Evolutionary conservation across 2,113 vertebrate genomes (phyloP).

Genomic region (Butorides virescens): DNA sequence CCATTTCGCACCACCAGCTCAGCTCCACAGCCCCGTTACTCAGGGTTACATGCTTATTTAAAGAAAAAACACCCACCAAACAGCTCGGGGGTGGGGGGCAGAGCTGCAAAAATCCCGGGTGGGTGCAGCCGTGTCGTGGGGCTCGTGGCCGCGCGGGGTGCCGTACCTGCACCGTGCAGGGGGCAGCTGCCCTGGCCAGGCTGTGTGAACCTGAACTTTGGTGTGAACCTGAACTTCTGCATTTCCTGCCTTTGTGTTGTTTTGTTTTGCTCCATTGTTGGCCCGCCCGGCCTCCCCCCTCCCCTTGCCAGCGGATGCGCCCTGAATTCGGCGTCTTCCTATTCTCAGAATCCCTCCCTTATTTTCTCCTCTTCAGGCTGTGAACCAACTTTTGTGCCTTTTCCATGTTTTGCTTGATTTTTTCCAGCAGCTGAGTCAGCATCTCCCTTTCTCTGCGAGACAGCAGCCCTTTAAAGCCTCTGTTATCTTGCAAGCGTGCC

Average conservation of each 20-base stretch:
- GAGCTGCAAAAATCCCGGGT: fast-evolving
- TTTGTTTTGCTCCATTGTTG: constrained; percentile 48
- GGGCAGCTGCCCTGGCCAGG: not conserved
- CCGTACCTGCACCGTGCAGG: fast-evolving
- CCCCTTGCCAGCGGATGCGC: constrained; percentile 16
- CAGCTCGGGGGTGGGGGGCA: not conserved
- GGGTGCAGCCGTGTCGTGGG: fast-evolving
- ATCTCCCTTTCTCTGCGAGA: not conserved
- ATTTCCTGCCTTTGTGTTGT: constrained; percentile 66
- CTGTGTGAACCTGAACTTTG: constrained; percentile 55
- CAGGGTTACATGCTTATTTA: not conserved
- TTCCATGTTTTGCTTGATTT: constrained; percentile 32
- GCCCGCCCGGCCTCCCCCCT: not conserved
- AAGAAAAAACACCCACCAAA: not conserved
- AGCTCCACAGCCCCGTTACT: not conserved
- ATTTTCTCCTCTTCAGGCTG: constrained; percentile 13
- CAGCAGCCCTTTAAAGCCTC: constrained; percentile 11
- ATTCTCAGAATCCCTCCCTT: constrained; percentile 55
- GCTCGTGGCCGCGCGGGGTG: not conserved
- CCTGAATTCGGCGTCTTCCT: constrained; percentile 54
- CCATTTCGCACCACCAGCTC: not conserved
- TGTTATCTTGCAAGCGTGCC: not conserved
- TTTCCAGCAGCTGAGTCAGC: constrained; percentile 56
- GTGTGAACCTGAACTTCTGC: constrained; percentile 59
- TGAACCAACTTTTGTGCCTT: constrained; percentile 20